Base-by-base conservation (phyloP, 1,140 invertebrate genomes). In the Agraylea sexmaculata region DNA sequence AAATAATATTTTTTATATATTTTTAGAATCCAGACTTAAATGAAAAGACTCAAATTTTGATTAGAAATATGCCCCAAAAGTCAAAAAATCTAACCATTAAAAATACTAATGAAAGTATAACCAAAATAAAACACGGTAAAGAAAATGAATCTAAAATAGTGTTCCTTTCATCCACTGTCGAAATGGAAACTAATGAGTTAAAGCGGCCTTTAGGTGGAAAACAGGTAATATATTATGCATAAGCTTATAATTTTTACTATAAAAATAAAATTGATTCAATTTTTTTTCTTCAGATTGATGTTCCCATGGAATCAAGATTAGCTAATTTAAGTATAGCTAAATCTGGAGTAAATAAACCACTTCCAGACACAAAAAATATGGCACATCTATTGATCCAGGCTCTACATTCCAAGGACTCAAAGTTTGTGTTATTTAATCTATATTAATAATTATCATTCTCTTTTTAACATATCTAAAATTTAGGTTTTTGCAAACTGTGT, bases 331-430 rank as follows among this genome's bases (percentile, higher is more conserved):
- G 72, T 29, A 25, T 49, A 13, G 40, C 43, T 17, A 27, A 39
- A 15, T 15, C 25, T n/a, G 30, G 5, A 7, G 30, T 23, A 5
- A 20, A 18, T n/a, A 43, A 43, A 27, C 27, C n/a, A 2, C 18
- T 1, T 4, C 56, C 70, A 11, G 64, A 66, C 40, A 58, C 66
- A 2, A 59, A 70, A 3, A 85, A 83, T 58, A 69, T 83, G 45
- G 75, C 77, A 0, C 80, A 84, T 45, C 61, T 87, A 17, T 53
- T 87, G 1, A 66, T 85, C 34, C 78, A 87, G 64, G 82, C 78
- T 1, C 60, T 88, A 23, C 80, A 82, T 46, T 86, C 82, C 49
- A 80, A 82, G 53, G 80, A 88, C 53, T 71, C 70, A 50, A 64
- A 55, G 71, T 72, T 50, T 53, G 59, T 41, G 2, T 13, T 8